Evolutionary conservation across 2,797 vertebrate species (phyloP), one percentile per base, ranked within the genome.

Genomic region (Limosa lapponica): DNA sequence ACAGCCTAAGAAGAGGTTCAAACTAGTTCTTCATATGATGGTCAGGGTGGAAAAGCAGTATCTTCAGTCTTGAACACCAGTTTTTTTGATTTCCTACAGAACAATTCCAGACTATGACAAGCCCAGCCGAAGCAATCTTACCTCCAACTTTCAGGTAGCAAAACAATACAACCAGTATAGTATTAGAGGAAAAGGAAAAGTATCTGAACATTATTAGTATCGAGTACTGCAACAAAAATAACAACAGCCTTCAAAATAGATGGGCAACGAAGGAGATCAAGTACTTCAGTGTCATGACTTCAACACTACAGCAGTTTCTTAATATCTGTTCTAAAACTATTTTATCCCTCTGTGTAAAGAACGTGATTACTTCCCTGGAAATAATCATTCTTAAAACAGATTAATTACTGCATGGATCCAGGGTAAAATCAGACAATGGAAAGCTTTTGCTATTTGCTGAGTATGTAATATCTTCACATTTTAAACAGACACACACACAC

Each of bases 311-410:
- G 1, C 9, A 16, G 10, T 49, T 91, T 78, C 49, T 70, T 72
- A 61, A 7, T 16, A 30, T 22, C 17, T 71, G 8, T 52, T 92
- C 81, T 59, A 41, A 90, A 87, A 73, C 2, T 11, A 9, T 25
- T 54, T 77, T 54, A 48, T 72, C 23, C 10, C 30, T 70, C 49
- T 58, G 19, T 34, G 13, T 43, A 83, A 88, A 57, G 28, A 93
- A 52, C 0, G 0, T 0, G 0, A 39, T 44, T 72, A 51, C 18
- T 72, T 43, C 11, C 11, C 18, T 58, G 23, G 41, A 82, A 59
- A 5, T n/a, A 17, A 65, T 80, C 4, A 64, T 44, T 80, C 67
- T 64, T 55, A 64, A 58, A 72, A 43, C 16, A 55, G 54, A 57
- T 34, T 61, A 36, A 65, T 49, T 36, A 39, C 14, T 79, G 41